Evolutionary conservation across 2,888 invertebrate genomes (phyloP), one percentile per base, ranked within the genome.

Genomic region (Cheilosia vernalis): DNA sequence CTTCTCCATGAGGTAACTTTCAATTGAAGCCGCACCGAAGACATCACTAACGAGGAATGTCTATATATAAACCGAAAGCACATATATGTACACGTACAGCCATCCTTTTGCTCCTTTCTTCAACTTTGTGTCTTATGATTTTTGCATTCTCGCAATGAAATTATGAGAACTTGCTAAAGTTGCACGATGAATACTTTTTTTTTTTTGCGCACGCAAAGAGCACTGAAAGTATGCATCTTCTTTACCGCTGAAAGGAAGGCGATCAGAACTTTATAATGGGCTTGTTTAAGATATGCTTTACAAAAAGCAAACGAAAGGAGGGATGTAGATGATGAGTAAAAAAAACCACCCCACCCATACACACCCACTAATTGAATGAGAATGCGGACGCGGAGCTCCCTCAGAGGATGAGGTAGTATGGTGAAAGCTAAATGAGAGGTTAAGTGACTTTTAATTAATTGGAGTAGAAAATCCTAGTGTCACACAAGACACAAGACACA

Each of bases 401-500:
- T 33, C 6, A 27, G 53, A 13, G 55, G 61, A 1, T 21, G 21
- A 21, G 21, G 2, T 27, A 6, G 27, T 27, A 2, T 37, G 61
- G 13, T 37, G 24, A 27, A 49, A 55, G 47, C 58, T 37, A 27
- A 30, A 61, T 53, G 53, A 55, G 67, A 83, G 82, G 82, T 77
- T 77, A 77, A 77, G 82, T 77, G 77, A 77, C 78, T 72, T 78
- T 73, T 83, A 83, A 77, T 83, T 83, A 83, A 83, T 83, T 83
- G 82, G 56, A 67, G 61, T 78, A 83, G 33, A 73, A 78, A 49
- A 72, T 67, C 63, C 24, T 15, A 49, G 73, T 13, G 4, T 13
- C 13, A 0, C 51, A 24, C 13, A 49, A 21, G 10, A 49, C 7
- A 13, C 13, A 44, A 27, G 44, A 49, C 49, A 56, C 37, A 44